phyloP scores from a whole-genome alignment of 2,888 invertebrate species.

The Serripes groenlandicus region DNA sequence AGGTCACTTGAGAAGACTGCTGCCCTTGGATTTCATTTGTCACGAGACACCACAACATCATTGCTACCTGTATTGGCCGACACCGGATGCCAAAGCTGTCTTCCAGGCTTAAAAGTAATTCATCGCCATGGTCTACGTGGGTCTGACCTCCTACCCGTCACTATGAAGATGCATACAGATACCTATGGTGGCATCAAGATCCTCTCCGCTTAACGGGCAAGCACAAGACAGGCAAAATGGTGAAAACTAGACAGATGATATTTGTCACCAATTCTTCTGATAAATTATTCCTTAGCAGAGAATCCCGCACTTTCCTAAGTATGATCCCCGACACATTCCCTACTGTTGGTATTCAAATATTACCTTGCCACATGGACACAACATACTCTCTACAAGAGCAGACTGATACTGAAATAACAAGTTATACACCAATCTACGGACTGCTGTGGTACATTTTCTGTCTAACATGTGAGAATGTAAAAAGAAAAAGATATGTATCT shows the following conservation, averaged over 20 bases:
- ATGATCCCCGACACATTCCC: slow-evolving; percentile 69
- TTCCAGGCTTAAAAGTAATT: slow-evolving; percentile 67
- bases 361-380: too few species aligned
- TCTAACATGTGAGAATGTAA: too few species aligned
- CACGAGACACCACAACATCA: neutral
- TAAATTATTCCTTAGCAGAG: slow-evolving; percentile 71
- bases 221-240: slow-evolving; percentile 1
- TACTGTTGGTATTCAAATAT: too few species aligned
- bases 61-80: slow-evolving; percentile 13
- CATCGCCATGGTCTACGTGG: slow-evolving; percentile 58
- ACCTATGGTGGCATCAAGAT: slow-evolving; percentile 71
- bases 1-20: slow-evolving; percentile 53
- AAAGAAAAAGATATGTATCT: too few species aligned
- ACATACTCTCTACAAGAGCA: too few species aligned
- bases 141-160: slow-evolving; percentile 74
- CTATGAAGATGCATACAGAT: slow-evolving; percentile 74
- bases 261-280: slow-evolving; percentile 73
- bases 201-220: slow-evolving; percentile 66
- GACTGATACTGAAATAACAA: too few species aligned
- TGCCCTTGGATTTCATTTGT: slow-evolving; percentile 51
- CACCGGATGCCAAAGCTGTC: slow-evolving; percentile 72
- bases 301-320: slow-evolving; percentile 71
- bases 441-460: too few species aligned
- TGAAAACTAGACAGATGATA: slow-evolving; percentile 71
- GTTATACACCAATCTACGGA: too few species aligned